Evolutionary conservation across 2,888 invertebrate genomes (phyloP), one percentile per base, ranked within the genome.

Genomic region (Latheticus oryzae): DNA sequence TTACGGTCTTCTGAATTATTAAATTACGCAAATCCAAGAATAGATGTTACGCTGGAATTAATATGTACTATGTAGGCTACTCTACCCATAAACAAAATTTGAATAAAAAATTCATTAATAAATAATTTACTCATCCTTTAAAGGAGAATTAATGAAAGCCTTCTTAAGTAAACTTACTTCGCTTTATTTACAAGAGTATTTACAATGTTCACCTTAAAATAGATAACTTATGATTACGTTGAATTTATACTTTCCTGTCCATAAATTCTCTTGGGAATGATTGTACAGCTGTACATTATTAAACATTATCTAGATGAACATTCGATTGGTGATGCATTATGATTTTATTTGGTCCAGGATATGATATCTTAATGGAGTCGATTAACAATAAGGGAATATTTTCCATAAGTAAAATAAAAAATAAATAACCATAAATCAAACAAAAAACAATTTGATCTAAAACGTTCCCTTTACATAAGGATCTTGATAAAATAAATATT

Each of bases 101-200:
- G n/a, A n/a, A n/a, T n/a, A n/a, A n/a, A n/a, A n/a, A n/a, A n/a
- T n/a, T n/a, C n/a, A n/a, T n/a, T n/a, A n/a, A n/a, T n/a, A n/a
- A n/a, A n/a, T n/a, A n/a, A n/a, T n/a, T n/a, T n/a, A n/a, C n/a
- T n/a, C n/a, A n/a, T n/a, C n/a, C n/a, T n/a, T n/a, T n/a, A n/a
- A n/a, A n/a, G n/a, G n/a, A n/a, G n/a, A n/a, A n/a, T 16, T 2
- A 30, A 5, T 21, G 28, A 54, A 43, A 54, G 24, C 17, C 35
- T 13, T 8, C 3, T 45, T 57, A 28, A 15, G 24, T 51, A 57
- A 57, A 58, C 53, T 58, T 58, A 58, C 12, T 40, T 51, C 9
- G 47, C 16, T 58, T 51, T 60, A 60, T 60, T 60, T 60, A 60
- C 60, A 60, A 60, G 54, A 57, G 51, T 60, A 60, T 60, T 56